Evolutionary conservation across 37 sponge, comb jelly and placozoan species (phyloP), one percentile per base, ranked within the genome.

Genomic region (Crambe crambe): DNA sequence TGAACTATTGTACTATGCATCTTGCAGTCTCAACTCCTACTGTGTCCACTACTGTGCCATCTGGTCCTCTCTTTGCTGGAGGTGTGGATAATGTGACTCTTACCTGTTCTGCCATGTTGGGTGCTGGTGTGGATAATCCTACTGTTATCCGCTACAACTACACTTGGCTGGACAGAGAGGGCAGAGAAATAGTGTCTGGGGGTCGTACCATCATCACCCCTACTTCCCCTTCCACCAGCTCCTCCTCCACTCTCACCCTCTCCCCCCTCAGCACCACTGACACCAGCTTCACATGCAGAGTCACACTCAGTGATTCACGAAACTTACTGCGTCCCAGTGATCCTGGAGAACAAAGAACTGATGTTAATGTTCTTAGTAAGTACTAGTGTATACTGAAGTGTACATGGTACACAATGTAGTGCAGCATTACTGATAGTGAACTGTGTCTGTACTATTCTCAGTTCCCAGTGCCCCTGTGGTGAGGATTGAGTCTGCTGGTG

Each of bases 191-290:
- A 70, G 21, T 23, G 37, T 9, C 71, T 54, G 56, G 56, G 1
- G 35, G 74, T 27, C 31, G 56, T 42, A 41, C 26, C 74, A 31
- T 29, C 56, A 73, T 73, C 74, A 22, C 44, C 27, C 27, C 54
- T 29, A 3, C 41, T 6, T 38, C 56, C 36, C 34, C 30, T 15
- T 27, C 9, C 6, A n/a, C 64, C 9, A 22, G 27, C 9, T 26
- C 74, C 74, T 42, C 51, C 41, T 34, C 42, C 56, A 18, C 36
- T 9, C 74, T 73, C 74, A 73, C 56, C 20, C 56, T 73, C 42
- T 38, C 74, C n/a, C 74, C 74, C 38, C 56, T 73, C 56, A 73
- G 56, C 56, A 73, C 74, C 36, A 32, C 17, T 4, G 74, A 73
- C 56, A 73, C 74, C 56, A 73, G 10, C 74, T 54, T 73, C 74